These are phyloP conservation scores for Gibbula magus DNA, from an alignment of 2,888 invertebrate species.

Conservation along the genomic window DNA sequence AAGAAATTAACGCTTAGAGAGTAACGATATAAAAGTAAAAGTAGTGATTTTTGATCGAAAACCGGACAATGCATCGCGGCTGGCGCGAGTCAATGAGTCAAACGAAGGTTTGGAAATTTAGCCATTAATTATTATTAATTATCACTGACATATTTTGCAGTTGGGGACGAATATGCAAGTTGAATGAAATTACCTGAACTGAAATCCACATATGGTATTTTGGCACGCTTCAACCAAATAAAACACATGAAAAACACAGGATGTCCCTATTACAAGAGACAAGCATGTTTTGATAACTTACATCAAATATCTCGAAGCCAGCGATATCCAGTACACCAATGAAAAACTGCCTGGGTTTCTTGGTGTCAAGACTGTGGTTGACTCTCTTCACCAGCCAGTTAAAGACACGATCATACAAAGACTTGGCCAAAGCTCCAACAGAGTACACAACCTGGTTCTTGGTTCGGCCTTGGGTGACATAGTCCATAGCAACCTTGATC, in stretches of 20 bases:
- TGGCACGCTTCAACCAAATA: too few species aligned
- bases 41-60: too few species aligned
- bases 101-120: not conserved
- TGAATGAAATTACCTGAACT: too few species aligned
- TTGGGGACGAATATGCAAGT: too few species aligned
- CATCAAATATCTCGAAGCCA: slow-evolving; percentile 99
- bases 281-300: slow-evolving; percentile 39
- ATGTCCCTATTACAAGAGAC: too few species aligned
- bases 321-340: slow-evolving; percentile 99
- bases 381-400: slow-evolving; percentile 96
- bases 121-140: too few species aligned
- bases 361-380: slow-evolving; percentile 99
- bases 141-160: too few species aligned
- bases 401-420: slow-evolving; percentile 76
- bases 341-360: slow-evolving; percentile 98
- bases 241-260: too few species aligned
- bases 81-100: too few species aligned
- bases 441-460: slow-evolving; percentile 81
- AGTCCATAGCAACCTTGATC: slow-evolving; percentile 96
- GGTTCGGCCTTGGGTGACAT: slow-evolving; percentile 98
- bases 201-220: too few species aligned
- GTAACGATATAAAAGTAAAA: too few species aligned
- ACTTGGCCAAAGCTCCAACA: slow-evolving; percentile 75
- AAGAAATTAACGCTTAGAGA: not conserved
- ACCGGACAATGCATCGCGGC: too few species aligned